Conservation (phyloP, 2,797 vertebrate genomes). For the Smutsia gigantea region DNA sequence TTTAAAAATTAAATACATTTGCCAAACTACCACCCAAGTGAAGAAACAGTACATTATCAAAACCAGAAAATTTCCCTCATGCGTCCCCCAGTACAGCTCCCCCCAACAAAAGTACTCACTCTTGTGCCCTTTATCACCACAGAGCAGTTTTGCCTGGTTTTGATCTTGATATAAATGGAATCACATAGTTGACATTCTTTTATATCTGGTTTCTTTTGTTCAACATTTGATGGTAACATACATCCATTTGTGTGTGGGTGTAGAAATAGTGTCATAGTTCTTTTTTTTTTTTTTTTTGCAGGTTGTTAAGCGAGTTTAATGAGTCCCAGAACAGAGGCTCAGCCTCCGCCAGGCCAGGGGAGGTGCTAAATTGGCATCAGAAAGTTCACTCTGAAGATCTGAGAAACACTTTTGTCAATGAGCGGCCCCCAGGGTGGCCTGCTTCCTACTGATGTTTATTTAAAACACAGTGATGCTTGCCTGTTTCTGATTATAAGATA, state of each 20-base stretch:
- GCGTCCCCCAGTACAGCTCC: not conserved
- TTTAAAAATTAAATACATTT: not conserved
- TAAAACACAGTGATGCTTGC: not conserved
- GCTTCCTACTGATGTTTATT: not conserved
- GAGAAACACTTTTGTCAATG: not conserved
- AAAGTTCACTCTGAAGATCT: conserved; percentile 44
- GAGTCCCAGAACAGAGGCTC: not conserved
- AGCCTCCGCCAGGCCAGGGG: not conserved
- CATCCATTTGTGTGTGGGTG: not conserved
- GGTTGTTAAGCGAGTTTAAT: not conserved
- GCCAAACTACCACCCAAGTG: not conserved
- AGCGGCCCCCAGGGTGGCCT: not conserved
- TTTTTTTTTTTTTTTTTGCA: too few species aligned
- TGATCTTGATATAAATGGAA: not conserved
- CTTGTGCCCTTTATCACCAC: not conserved
- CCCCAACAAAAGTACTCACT: not conserved
- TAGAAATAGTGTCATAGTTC: not conserved
- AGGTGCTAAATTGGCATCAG: not conserved
- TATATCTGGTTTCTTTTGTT: too few species aligned
- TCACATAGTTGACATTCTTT: not conserved
- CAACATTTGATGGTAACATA: too few species aligned
- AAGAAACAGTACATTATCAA: not conserved
- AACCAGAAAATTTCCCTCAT: not conserved
- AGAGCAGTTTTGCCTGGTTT: not conserved
- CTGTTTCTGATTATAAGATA: not conserved